phyloP scores from a whole-genome alignment of 2,888 invertebrate genomes.

The Harpagoxenus sublaevis region DNA sequence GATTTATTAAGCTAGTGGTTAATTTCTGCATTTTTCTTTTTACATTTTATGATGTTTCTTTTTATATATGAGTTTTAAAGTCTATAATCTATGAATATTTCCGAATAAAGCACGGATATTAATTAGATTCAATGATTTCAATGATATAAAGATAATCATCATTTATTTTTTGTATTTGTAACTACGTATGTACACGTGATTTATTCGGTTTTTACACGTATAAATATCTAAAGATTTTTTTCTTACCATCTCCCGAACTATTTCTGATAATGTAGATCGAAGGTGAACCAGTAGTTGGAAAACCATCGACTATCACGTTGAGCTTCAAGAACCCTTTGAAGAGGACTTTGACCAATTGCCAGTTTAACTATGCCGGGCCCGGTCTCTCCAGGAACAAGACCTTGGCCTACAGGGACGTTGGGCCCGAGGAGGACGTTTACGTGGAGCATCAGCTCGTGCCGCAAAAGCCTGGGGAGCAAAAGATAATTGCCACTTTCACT shows the following conservation, averaged over 20 bases:
- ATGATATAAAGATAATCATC: too few relatives aligned
- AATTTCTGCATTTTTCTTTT: too few relatives aligned
- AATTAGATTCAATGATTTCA: too few relatives aligned
- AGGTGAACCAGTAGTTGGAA: slow-evolving; percentile 88
- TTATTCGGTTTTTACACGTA: neutral
- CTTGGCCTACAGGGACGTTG: slow-evolving; percentile 88
- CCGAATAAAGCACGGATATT: too few relatives aligned
- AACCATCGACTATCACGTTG: slow-evolving; percentile 88
- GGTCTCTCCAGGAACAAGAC: slow-evolving; percentile 89
- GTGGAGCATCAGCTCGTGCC: slow-evolving; percentile 89
- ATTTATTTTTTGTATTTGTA: too few relatives aligned
- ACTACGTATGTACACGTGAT: too few relatives aligned
- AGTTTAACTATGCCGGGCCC: slow-evolving; percentile 91
- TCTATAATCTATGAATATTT: too few relatives aligned
- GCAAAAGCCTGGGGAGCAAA: slow-evolving; percentile 89
- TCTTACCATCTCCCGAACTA: neutral
- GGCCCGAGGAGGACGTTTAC: slow-evolving; percentile 87
- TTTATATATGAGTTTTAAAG: too few relatives aligned
- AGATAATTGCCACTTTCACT: slow-evolving; percentile 91
- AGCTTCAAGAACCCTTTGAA: slow-evolving; percentile 92
- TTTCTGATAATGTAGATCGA: slow-evolving; percentile 87
- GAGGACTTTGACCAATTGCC: slow-evolving; percentile 89
- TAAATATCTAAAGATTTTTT: neutral
- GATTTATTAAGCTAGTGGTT: neutral
- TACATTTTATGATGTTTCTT: too few relatives aligned